Percentiles rank a stretch among this genome's conserved stretches.
These are phyloP conservation scores for Crocuta crocuta DNA, from an alignment of 2,113 vertebrate genomes.

Conservation along the genomic window DNA sequence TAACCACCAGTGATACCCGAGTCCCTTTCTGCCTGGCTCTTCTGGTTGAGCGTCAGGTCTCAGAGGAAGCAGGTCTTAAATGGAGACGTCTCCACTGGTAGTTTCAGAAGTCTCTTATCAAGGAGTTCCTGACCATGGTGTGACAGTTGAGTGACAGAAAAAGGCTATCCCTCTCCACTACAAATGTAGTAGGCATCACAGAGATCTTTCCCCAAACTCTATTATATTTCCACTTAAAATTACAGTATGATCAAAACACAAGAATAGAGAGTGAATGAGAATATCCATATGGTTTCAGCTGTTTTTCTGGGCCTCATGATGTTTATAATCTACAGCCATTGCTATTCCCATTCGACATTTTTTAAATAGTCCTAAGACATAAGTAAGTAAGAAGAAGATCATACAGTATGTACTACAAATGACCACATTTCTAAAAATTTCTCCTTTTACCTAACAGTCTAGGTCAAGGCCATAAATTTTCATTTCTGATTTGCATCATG, in stretches of 20 bases:
- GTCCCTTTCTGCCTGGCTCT: neutral
- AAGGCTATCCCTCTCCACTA: neutral
- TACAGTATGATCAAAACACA: neutral
- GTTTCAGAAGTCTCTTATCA: neutral
- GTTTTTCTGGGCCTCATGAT: neutral
- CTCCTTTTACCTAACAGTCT: neutral
- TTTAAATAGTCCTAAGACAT: neutral
- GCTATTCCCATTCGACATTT: neutral
- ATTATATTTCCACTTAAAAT: neutral
- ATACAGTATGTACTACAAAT: neutral
- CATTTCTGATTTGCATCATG: neutral
- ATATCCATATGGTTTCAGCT: neutral
- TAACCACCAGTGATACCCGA: neutral
- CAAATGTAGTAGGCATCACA: neutral
- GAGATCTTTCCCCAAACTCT: neutral
- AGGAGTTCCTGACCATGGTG: neutral
- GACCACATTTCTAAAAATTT: conserved; percentile 42
- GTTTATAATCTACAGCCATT: neutral
- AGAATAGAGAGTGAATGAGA: neutral
- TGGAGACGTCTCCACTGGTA: neutral
- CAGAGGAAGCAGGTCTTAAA: neutral
- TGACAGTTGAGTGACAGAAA: neutral
- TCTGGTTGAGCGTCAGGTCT: neutral
- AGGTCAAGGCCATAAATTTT: neutral
- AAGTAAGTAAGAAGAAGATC: neutral